phyloP scores from a whole-genome alignment of 1,140 invertebrate genomes.

The Bombus terrestris region DNA sequence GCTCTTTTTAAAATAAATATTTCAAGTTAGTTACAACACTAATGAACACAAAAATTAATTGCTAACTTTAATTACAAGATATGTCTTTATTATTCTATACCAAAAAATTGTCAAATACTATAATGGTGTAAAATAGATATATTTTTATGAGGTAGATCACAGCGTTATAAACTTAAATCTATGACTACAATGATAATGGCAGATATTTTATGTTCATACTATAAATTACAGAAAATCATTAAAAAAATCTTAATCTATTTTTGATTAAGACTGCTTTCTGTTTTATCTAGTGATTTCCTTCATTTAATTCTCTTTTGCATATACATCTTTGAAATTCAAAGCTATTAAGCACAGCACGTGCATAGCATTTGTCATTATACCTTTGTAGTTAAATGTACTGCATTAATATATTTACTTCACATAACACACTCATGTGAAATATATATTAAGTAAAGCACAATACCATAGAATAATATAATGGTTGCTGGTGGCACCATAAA shows the following conservation, averaged over 20 bases:
- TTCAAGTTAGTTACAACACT: background rate
- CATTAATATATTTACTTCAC: conserved; percentile 59
- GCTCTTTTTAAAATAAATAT: background rate
- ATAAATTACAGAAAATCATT: conserved; percentile 30
- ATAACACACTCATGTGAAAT: conserved; percentile 51
- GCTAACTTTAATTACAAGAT: background rate
- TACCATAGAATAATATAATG: conserved; percentile 67
- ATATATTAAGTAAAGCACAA: conserved; percentile 64
- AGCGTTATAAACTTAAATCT: conserved; percentile 42
- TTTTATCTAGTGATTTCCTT: background rate
- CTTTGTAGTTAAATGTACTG: conserved; percentile 42
- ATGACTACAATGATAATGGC: conserved; percentile 62
- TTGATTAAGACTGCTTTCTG: background rate
- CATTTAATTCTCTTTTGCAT: conserved; percentile 22
- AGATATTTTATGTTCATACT: conserved; percentile 71
- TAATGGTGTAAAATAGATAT: conserved; percentile 44
- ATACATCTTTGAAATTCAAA: conserved; percentile 10
- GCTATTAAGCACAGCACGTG: conserved; percentile 28
- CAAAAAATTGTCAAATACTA: conserved; percentile 22
- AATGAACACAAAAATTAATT: conserved; percentile 3
- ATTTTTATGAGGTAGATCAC: conserved; percentile 49
- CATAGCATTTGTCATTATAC: conserved; percentile 39
- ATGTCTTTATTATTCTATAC: conserved; percentile 31
- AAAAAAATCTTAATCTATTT: conserved; percentile 7
- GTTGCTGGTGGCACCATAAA: conserved; percentile 67